Evolutionary conservation across 2,797 vertebrate species (phyloP).

Genomic region (Sphenodon punctatus): DNA sequence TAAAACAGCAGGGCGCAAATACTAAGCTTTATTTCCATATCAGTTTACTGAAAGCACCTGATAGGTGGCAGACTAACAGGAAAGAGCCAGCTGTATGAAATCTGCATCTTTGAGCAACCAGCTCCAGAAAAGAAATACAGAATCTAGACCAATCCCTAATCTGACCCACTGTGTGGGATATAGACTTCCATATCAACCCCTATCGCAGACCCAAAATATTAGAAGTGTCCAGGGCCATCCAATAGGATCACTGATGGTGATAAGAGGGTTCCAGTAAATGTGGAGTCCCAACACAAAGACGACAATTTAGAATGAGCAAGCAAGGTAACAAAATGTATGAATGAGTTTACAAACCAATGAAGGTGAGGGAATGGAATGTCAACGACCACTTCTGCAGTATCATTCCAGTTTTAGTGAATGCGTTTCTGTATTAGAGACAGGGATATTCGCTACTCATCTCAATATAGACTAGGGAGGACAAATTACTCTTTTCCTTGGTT

Average conservation of each 20-base stretch:
- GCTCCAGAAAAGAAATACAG: not conserved
- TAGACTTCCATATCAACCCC: not conserved
- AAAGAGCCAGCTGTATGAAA: not conserved
- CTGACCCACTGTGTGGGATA: not conserved
- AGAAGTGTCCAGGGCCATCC: not conserved
- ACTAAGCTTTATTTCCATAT: slow-evolving; percentile 11
- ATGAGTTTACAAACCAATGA: slow-evolving; percentile 38
- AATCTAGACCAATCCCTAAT: not conserved
- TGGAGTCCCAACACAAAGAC: slow-evolving; percentile 26
- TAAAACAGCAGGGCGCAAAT: slow-evolving; percentile 26
- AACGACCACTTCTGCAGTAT: slow-evolving; percentile 19
- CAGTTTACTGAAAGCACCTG: not conserved
- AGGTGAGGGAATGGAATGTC: slow-evolving; percentile 51
- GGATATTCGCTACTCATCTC: not conserved
- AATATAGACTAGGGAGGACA: not conserved
- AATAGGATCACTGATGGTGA: not conserved
- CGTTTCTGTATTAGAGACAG: slow-evolving; percentile 11
- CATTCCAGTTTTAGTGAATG: slow-evolving; percentile 9
- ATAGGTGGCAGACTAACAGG: not conserved
- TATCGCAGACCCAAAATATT: not conserved
- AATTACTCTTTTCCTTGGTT: not conserved
- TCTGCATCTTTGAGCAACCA: not conserved
- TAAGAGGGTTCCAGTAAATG: not conserved
- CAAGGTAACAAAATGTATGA: slow-evolving; percentile 42
- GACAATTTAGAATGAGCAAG: slow-evolving; percentile 33